phyloP scores from a whole-genome alignment of 2,113 vertebrate species.

The Otus sunia region DNA sequence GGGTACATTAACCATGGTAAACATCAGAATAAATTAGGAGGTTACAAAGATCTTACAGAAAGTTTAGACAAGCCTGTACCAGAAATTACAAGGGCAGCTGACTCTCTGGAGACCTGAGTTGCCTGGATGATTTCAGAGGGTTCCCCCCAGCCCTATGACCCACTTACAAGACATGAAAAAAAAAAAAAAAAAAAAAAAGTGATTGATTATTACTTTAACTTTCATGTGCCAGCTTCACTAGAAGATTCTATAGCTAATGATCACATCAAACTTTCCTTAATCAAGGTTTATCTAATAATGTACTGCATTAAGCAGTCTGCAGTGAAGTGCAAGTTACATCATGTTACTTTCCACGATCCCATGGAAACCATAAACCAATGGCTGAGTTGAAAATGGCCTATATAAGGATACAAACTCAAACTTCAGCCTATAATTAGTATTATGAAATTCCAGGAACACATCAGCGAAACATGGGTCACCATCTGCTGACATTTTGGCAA shows the following conservation, averaged over 20 bases:
- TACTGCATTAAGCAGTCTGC: neutral
- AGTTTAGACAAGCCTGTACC: neutral
- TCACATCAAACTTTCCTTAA: neutral
- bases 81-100: neutral
- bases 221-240: neutral
- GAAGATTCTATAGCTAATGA: neutral
- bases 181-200: neutral
- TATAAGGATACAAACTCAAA: neutral
- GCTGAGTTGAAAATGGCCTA: neutral
- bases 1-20: neutral
- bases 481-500: constrained; percentile 29
- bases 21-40: neutral
- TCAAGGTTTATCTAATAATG: neutral
- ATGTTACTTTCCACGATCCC: neutral
- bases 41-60: neutral
- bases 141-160: neutral
- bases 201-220: neutral
- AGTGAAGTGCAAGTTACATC: neutral
- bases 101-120: neutral
- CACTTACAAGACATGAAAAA: neutral
- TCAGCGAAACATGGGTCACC: constrained; percentile 17
- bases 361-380: constrained; percentile 29
- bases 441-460: constrained; percentile 25
- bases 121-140: neutral
- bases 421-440: constrained; percentile 9